Base-by-base conservation (phyloP, 1,140 invertebrate species). In the Aradophagus sp. region DNA sequence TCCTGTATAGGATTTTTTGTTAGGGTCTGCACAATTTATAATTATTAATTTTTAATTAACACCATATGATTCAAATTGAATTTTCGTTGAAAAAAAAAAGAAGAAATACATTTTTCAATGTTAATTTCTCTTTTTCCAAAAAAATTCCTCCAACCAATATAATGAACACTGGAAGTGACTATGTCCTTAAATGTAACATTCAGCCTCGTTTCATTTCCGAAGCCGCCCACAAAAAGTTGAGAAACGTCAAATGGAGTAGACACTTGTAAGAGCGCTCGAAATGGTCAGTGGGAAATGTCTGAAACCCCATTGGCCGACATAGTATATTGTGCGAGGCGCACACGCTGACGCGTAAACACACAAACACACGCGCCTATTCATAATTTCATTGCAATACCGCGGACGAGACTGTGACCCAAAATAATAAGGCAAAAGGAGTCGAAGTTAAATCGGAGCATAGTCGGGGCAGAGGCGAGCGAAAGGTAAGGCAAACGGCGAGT, bases 181-280 rank as follows among this genome's bases (percentile, higher is more conserved):
- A 10, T 19, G 29, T 56, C 52, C 52, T 34, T 61, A 50, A 50
- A 50, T 14, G 26, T 26, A 47, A 56, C 1, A 32, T 31, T 27
- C 15, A 42, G 13, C 53, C 55, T 67, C 32, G 34, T 39, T 68
- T 39, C 4, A 13, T 35, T 3, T 35, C 12, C 8, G 56, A 61
- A 62, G 42, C 52, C 69, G 48, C 69, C 69, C 20, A 72, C 69
- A 66, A 66, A 72, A 72, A 56, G 61, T 62, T 61, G 45, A 53
- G 62, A 73, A 67, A 73, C 45, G 36, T 62, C 44, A 63, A 52
- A 55, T 31, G 35, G 29, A 61, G 34, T 39, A 53, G 35, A 53
- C 31, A 38, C 14, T 38, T 32, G 39, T 38, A 52, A 52, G 47
- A 19, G 1, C 13, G 42, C 72, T 66, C 36, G 29, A 74, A 74